Evolutionary conservation across 1,140 invertebrate genomes (phyloP), one percentile per base, ranked within the genome.

Genomic region (Pogonomyrmex barbatus): DNA sequence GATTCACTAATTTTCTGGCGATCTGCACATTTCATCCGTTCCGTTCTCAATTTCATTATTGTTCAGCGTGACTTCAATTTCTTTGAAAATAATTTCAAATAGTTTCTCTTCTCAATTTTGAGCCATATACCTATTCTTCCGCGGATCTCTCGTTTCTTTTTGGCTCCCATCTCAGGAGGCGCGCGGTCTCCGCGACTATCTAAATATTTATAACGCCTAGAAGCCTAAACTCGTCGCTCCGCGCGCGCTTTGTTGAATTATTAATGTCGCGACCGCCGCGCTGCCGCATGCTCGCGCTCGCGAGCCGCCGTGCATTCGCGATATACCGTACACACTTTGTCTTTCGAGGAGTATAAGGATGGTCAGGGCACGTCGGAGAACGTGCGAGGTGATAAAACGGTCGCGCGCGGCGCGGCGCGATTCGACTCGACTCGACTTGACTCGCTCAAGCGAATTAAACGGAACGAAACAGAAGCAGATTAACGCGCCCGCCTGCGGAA

Each of bases 131-230:
- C 39, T 30, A 12, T 8, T 45, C 30, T 14, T 24, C 30, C 17
- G 54, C 60, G 17, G 24, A 1, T 67, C 62, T 39, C 12, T 52
- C 86, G 12, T 78, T 47, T 56, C 50, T 24, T 70, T 70, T 68
- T 67, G 78, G 50, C 60, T 77, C 62, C 33, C 36, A 54, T 79
- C 62, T 67, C 45, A 50, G 33, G 14, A 36, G 24, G 17, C 45
- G 54, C 58, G 56, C 68, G 73, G 89, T 90, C 85, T 89, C 36
- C 60, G 67, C 60, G 81, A 77, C 77, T 73, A 90, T 90, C 86
- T 90, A 90, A 90, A 90, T 90, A 90, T 90, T 90, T 90, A 90
- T 90, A 90, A 90, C 89, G 63, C 79, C 71, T 63, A 70, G 89
- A 90, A 90, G 81, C 86, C 82, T 90, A 90, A 88, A 87, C 71